These are phyloP conservation scores for Diacarnus erythraeanus DNA, from an alignment of 37 sponge, comb jelly and placozoan genomes.

Conservation along the genomic window DNA sequence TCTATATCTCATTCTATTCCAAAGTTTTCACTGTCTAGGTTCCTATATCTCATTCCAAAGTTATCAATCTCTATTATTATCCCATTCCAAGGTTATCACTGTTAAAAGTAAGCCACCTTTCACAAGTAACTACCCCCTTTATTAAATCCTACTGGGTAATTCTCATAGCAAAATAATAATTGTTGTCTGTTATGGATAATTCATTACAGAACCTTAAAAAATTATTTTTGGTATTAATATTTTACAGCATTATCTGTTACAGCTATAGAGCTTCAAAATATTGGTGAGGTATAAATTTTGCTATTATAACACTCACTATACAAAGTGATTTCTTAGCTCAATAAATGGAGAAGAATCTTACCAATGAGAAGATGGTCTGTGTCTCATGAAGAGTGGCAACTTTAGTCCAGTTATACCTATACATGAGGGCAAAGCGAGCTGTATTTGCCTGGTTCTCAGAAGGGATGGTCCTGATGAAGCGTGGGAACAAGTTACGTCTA, in stretches of 20 bases:
- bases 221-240: background rate
- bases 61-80: too few species aligned
- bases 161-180: too few species aligned
- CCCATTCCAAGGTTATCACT: too few species aligned
- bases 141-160: too few species aligned
- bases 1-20: too few species aligned
- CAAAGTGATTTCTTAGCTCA: background rate
- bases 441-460: slow-evolving; percentile 51
- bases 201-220: background rate
- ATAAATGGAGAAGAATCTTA: background rate
- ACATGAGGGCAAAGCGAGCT: slow-evolving; percentile 52
- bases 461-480: slow-evolving; percentile 65
- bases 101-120: too few species aligned
- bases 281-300: too few species aligned
- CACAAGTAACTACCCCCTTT: too few species aligned
- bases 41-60: too few species aligned
- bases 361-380: slow-evolving; percentile 54
- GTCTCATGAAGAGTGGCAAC: slow-evolving; percentile 71
- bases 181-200: too few species aligned
- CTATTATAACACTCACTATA: background rate
- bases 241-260: background rate
- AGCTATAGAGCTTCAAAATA: background rate
- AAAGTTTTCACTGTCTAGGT: too few species aligned
- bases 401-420: slow-evolving; percentile 51
- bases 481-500: slow-evolving; percentile 30